phyloP scores from a whole-genome alignment of 2,113 vertebrate species.

The Spea bombifrons region DNA sequence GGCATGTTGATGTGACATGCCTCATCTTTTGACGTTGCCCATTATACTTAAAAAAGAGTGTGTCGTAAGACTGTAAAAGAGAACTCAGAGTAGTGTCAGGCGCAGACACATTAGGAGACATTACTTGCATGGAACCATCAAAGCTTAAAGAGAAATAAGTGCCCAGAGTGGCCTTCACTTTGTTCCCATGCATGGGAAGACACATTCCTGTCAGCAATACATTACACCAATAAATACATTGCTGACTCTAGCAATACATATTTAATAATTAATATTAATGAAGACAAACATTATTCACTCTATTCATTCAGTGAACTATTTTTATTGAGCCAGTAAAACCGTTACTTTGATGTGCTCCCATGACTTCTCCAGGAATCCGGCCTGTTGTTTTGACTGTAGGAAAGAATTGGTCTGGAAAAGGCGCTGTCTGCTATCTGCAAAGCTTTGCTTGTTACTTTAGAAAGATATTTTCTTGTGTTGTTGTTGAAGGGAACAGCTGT shows the following conservation, averaged over 20 bases:
- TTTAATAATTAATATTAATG: background rate
- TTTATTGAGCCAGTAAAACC: background rate
- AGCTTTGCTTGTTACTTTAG: conserved; percentile 30
- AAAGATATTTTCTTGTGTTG: conserved; percentile 36
- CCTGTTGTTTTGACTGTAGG: background rate
- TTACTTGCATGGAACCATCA: no score
- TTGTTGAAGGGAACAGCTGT: conserved; percentile 38
- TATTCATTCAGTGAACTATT: background rate
- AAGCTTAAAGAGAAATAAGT: no score
- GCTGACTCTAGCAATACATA: background rate
- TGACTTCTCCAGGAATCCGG: conserved; percentile 9
- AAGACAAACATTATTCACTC: background rate
- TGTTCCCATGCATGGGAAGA: no score
- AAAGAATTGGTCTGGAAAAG: conserved; percentile 8
- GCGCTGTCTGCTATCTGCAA: conserved; percentile 12
- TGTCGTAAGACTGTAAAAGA: no score
- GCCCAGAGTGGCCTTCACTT: no score
- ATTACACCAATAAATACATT: no score
- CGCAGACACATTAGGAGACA: no score
- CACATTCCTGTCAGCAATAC: no score
- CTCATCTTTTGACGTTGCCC: no score
- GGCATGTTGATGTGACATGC: no score
- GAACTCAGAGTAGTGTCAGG: no score
- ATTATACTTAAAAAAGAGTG: no score
- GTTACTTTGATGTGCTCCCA: background rate